Percentiles rank a stretch among this genome's conserved stretches.
phyloP scores from a whole-genome alignment of 1,140 invertebrate genomes.

The Drosophila watanabei region DNA sequence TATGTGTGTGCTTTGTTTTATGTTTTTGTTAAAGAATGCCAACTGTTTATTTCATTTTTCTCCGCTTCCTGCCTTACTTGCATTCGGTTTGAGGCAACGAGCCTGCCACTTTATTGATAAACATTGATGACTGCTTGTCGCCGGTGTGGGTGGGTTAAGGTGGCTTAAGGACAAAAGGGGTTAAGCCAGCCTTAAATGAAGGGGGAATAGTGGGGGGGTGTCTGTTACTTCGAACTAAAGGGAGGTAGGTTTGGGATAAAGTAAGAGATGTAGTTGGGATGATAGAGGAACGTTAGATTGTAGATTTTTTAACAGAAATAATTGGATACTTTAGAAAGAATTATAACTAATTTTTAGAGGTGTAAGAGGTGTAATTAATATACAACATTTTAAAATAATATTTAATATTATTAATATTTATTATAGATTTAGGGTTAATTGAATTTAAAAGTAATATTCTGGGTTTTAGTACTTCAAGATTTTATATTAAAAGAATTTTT shows the following conservation, averaged over 20 bases:
- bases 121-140: constrained; percentile 46
- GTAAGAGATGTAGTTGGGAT: no score
- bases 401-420: no score
- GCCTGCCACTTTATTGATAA: constrained; percentile 80
- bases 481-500: no score
- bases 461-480: no score
- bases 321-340: no score
- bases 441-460: no score
- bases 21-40: constrained; percentile 27
- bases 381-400: no score
- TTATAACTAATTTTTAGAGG: no score
- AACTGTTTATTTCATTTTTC: constrained; percentile 34
- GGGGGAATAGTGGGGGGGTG: background rate
- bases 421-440: no score
- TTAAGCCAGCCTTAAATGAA: constrained; percentile 36
- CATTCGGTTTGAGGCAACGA: constrained; percentile 54
- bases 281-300: no score
- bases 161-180: constrained; percentile 20
- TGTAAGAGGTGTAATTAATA: no score
- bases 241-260: background rate
- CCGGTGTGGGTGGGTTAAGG: background rate
- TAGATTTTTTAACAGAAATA: no score
- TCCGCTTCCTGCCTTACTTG: constrained; percentile 24
- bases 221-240: background rate
- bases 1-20: constrained; percentile 46